phyloP scores from a whole-genome alignment of 2,797 vertebrate species.

The Manis javanica region DNA sequence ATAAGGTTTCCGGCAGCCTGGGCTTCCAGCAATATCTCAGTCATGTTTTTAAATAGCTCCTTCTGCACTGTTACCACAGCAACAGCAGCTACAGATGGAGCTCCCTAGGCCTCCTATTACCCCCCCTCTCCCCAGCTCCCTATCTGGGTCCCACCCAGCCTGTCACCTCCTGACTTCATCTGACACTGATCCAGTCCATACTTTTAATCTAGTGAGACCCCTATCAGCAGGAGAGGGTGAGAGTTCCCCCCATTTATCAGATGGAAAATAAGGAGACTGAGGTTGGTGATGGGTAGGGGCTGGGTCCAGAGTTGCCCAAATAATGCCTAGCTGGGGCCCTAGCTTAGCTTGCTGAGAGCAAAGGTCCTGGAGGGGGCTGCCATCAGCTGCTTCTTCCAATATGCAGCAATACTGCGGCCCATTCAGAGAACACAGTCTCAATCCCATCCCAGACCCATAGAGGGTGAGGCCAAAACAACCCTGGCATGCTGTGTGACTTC shows the following conservation, averaged over 20 bases:
- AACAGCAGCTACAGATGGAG: slow-evolving; percentile 82
- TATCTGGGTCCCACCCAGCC: slow-evolving; percentile 23
- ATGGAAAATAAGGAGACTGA: background rate
- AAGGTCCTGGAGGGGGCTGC: background rate
- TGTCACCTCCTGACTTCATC: background rate
- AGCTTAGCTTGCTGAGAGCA: background rate
- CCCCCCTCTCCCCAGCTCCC: slow-evolving; percentile 57
- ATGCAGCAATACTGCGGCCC: background rate
- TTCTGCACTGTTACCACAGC: slow-evolving; percentile 79
- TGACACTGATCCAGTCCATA: background rate
- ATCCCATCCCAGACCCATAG: background rate
- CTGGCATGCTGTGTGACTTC: background rate
- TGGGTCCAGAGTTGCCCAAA: slow-evolving; percentile 17
- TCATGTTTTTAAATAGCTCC: slow-evolving; percentile 84
- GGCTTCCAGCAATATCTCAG: slow-evolving; percentile 81
- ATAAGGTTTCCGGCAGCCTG: slow-evolving; percentile 76
- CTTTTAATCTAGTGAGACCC: background rate
- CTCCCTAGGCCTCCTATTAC: slow-evolving; percentile 55
- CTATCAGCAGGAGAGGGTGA: background rate
- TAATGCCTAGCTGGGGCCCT: background rate
- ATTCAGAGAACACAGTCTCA: background rate
- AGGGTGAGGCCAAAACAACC: background rate
- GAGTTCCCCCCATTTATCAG: background rate
- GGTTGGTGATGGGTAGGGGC: background rate
- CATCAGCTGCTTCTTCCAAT: background rate